Conservation (phyloP, 2,888 invertebrate genomes). For the Leptopterna dolabrata region DNA sequence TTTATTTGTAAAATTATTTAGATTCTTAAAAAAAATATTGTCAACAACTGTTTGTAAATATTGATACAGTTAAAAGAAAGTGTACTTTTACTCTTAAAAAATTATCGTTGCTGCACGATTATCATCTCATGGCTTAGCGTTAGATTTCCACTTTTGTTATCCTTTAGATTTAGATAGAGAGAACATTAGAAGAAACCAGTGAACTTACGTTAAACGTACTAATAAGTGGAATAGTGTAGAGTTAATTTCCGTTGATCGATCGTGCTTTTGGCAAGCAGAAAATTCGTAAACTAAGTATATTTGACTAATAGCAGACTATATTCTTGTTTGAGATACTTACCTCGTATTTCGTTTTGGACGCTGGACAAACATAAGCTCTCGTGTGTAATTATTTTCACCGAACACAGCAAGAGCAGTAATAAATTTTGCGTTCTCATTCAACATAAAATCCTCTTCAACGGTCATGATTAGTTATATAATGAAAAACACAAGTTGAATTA, state of each 20-base stretch:
- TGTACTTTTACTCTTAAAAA: constrained; percentile 42
- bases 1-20: constrained; percentile 26
- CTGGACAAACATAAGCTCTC: too few species aligned
- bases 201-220: background rate
- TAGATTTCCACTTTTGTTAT: background rate
- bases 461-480: background rate
- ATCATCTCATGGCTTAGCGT: constrained; percentile 27
- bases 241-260: background rate
- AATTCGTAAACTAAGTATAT: background rate
- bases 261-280: background rate
- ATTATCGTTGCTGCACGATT: constrained; percentile 40
- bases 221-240: background rate
- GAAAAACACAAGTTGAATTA: background rate
- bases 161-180: background rate
- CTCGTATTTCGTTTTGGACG: too few species aligned
- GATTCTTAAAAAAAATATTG: constrained; percentile 18
- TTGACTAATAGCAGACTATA: too few species aligned
- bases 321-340: too few species aligned
- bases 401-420: too few species aligned
- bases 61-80: constrained; percentile 22
- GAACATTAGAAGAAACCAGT: background rate
- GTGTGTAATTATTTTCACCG: too few species aligned
- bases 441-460: background rate
- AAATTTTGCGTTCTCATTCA: background rate
- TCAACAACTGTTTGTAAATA: constrained; percentile 53